Evolutionary conservation across 2,888 invertebrate species (phyloP).

Genomic region (Latrodectus elegans): DNA sequence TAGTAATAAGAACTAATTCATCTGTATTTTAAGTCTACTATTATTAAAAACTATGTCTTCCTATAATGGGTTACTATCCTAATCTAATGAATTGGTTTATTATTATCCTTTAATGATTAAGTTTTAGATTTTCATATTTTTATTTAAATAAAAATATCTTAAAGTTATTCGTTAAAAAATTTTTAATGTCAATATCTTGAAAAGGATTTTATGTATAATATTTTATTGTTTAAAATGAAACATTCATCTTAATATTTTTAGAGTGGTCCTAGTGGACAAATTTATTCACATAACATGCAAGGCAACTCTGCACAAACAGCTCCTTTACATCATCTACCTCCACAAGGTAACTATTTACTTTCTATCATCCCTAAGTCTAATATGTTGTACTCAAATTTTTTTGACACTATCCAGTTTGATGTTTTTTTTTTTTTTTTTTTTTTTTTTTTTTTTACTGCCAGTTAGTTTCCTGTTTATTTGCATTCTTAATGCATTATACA

Average conservation of each 20-base stretch:
- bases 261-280: conserved; percentile 66
- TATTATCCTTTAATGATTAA: no score
- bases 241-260: conserved; percentile 1
- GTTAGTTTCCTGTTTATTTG: not conserved
- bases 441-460: not conserved
- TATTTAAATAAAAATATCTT: no score
- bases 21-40: no score
- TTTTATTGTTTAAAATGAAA: not conserved
- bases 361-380: not conserved
- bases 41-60: no score
- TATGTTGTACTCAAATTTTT: not conserved
- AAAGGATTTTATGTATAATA: not conserved
- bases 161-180: no score
- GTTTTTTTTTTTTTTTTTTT: not conserved
- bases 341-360: conserved; percentile 54
- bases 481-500: no score
- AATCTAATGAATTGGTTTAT: no score
- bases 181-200: not conserved
- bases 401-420: not conserved
- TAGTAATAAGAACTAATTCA: no score
- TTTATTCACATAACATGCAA: conserved; percentile 68
- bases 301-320: conserved; percentile 64
- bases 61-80: no score
- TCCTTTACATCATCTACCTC: conserved; percentile 69
- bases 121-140: no score